These are phyloP conservation scores for Bungarus multicinctus DNA, from an alignment of 2,113 vertebrate genomes.

Conservation along the genomic window DNA sequence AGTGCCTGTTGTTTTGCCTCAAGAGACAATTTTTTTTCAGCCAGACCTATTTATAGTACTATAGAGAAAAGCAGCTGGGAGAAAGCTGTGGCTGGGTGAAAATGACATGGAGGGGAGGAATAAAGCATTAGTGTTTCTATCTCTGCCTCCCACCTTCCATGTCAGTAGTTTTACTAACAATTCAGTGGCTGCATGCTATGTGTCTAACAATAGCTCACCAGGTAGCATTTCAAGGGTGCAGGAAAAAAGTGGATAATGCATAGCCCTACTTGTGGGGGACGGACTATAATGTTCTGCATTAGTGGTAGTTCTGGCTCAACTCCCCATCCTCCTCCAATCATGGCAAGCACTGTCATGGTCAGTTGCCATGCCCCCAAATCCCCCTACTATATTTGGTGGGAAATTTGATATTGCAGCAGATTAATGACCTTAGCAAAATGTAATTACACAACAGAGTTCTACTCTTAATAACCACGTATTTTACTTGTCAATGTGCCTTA, in stretches of 20 bases:
- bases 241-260: background rate
- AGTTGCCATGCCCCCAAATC: conserved; percentile 1
- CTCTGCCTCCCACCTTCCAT: background rate
- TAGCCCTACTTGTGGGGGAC: background rate
- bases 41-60: background rate
- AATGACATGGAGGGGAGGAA: background rate
- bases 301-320: background rate
- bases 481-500: conserved; percentile 73
- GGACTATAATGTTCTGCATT: background rate
- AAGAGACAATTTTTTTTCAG: background rate
- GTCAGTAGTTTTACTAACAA: background rate
- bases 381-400: conserved; percentile 19
- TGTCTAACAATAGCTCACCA: background rate
- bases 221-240: background rate
- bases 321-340: background rate
- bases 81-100: background rate
- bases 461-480: conserved; percentile 72
- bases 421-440: conserved; percentile 67
- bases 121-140: background rate
- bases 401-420: conserved; percentile 39
- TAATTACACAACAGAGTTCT: conserved; percentile 71
- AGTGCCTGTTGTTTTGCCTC: background rate
- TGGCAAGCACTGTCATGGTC: background rate
- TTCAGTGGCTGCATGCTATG: background rate
- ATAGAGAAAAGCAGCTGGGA: background rate